These are phyloP conservation scores for Eudemis profundana DNA, from an alignment of 2,888 invertebrate genomes.

Conservation along the genomic window DNA sequence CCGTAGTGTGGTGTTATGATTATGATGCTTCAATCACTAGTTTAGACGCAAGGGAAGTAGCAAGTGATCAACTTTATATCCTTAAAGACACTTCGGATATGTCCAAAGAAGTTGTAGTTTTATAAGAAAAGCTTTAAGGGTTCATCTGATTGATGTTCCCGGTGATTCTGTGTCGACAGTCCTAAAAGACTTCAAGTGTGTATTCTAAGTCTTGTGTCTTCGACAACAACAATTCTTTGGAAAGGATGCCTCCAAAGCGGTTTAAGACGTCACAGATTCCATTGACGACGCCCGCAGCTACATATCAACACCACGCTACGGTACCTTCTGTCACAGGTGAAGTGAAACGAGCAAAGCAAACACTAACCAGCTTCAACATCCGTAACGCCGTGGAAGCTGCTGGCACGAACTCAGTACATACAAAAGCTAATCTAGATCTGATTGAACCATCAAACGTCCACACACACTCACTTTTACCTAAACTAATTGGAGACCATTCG, in stretches of 20 bases:
- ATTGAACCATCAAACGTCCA: constrained; percentile 77
- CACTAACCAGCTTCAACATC: constrained; percentile 82
- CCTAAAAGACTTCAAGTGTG: background rate
- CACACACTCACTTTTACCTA: constrained; percentile 82
- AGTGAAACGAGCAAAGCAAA: constrained; percentile 56
- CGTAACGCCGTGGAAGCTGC: constrained; percentile 61
- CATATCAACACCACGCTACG: constrained; percentile 23
- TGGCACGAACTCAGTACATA: constrained; percentile 60
- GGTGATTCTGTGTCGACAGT: too few species aligned
- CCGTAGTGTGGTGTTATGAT: constrained; percentile 9
- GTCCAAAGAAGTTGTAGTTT: background rate
- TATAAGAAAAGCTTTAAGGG: background rate
- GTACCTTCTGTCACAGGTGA: constrained; percentile 26
- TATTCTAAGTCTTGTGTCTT: background rate
- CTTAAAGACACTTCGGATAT: background rate
- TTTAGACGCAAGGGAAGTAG: background rate
- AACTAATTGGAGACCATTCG: constrained; percentile 79
- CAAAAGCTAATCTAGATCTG: constrained; percentile 73
- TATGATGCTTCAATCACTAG: background rate
- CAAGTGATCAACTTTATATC: background rate
- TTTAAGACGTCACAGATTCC: background rate
- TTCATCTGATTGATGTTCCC: background rate
- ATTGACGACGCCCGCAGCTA: constrained; percentile 1
- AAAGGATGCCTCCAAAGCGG: constrained; percentile 1
- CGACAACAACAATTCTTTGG: background rate